Conservation (phyloP, 2,113 vertebrate species). For the Pyxicephalus adspersus region DNA sequence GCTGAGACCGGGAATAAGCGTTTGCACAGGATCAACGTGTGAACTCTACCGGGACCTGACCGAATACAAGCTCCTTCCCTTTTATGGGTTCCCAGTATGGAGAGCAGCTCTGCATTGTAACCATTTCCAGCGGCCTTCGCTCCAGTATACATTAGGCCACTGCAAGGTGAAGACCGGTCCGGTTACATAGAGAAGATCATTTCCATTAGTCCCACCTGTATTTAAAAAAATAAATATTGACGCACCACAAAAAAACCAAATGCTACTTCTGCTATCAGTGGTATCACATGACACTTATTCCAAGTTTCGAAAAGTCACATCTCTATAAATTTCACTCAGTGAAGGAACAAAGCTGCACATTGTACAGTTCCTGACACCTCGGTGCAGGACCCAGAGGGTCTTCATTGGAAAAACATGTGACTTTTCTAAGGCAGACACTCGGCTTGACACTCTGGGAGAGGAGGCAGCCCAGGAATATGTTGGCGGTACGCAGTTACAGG, state of each 20-base stretch:
- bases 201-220: no score
- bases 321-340: background rate
- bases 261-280: background rate
- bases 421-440: background rate
- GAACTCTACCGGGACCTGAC: background rate
- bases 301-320: slow-evolving; percentile 3
- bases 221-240: background rate
- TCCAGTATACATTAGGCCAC: no score
- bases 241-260: background rate
- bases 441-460: slow-evolving; percentile 14
- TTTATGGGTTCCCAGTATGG: no score
- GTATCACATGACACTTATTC: background rate
- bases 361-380: slow-evolving; percentile 25
- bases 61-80: background rate
- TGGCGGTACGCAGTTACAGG: slow-evolving; percentile 7
- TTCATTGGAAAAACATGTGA: slow-evolving; percentile 22
- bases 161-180: no score
- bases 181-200: no score
- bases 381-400: background rate
- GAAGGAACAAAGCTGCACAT: background rate
- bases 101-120: no score
- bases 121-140: no score
- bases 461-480: slow-evolving; percentile 1
- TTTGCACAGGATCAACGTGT: background rate
- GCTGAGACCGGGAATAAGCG: no score